Percentiles rank a stretch among this genome's conserved stretches.
phyloP scores from a whole-genome alignment of 2,797 vertebrate genomes.

The Monodelphis domestica region DNA sequence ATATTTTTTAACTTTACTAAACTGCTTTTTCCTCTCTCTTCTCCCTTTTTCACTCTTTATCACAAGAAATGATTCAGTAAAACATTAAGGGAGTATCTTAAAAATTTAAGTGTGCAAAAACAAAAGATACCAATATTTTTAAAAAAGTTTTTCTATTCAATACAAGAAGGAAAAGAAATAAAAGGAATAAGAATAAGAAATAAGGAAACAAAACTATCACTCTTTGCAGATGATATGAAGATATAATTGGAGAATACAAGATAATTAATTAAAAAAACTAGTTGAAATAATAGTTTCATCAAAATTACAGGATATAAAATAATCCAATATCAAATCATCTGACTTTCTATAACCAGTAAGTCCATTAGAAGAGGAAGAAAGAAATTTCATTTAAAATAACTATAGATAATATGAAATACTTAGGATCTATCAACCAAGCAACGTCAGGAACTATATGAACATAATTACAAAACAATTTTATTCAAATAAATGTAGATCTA shows the following conservation, averaged over 20 bases:
- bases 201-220: not conserved
- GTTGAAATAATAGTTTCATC: not conserved
- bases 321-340: not conserved
- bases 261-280: not conserved
- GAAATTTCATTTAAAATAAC: not conserved
- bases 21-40: too few relatives aligned
- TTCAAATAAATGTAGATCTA: too few relatives aligned
- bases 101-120: not conserved
- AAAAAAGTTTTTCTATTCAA: not conserved
- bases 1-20: too few relatives aligned
- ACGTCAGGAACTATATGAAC: not conserved
- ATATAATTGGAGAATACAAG: not conserved
- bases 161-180: not conserved
- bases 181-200: not conserved
- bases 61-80: too few relatives aligned
- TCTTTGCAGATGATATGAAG: not conserved
- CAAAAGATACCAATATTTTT: not conserved
- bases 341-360: not conserved
- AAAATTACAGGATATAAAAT: not conserved
- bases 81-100: not conserved
- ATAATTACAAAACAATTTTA: not conserved
- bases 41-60: too few relatives aligned
- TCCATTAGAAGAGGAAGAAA: not conserved
- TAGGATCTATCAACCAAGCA: not conserved
- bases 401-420: not conserved